Evolutionary conservation across 2,113 vertebrate genomes (phyloP).

Genomic region (Gymnorhina tibicen): DNA sequence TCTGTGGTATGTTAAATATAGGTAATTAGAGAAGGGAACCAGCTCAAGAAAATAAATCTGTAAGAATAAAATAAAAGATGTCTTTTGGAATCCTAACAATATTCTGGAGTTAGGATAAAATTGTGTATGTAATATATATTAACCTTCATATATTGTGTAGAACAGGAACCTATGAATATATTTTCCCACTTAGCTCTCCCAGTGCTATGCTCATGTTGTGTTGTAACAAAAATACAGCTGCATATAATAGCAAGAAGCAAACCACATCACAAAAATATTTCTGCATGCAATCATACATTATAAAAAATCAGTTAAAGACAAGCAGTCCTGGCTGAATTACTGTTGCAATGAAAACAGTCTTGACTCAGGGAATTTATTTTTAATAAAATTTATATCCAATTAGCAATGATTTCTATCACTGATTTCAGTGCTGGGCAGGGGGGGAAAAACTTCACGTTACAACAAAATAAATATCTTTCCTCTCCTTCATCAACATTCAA

Average conservation of each 20-base stretch:
- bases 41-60: background rate
- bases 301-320: background rate
- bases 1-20: background rate
- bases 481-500: background rate
- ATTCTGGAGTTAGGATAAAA: background rate
- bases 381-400: background rate
- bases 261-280: background rate
- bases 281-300: background rate
- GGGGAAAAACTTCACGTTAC: accelerated
- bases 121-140: background rate
- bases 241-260: background rate
- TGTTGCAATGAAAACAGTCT: background rate
- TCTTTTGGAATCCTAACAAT: background rate
- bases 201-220: background rate
- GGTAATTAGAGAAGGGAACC: background rate
- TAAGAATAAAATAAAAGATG: background rate
- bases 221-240: background rate
- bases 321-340: background rate
- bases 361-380: accelerated
- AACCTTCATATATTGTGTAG: background rate
- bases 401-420: background rate
- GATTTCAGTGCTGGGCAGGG: background rate
- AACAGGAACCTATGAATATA: background rate
- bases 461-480: background rate
- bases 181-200: background rate